Evolutionary conservation across 2,888 invertebrate genomes (phyloP).

Genomic region (Acronicta aceris): DNA sequence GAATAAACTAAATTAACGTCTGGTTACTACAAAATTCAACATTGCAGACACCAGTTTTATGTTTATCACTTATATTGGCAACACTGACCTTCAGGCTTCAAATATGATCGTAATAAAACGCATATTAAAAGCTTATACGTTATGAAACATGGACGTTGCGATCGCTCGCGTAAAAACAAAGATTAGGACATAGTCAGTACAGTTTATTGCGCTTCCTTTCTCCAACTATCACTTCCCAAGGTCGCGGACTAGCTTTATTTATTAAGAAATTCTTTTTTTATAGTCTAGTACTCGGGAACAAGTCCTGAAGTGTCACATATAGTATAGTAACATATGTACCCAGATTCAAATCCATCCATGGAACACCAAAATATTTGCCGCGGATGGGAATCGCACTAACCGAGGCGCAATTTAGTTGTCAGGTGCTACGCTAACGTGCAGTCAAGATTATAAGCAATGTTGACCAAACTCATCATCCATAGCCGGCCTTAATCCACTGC

Average conservation of each 20-base stretch:
- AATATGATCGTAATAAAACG: slow-evolving; percentile 17
- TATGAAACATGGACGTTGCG: slow-evolving; percentile 25
- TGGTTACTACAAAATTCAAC: background rate
- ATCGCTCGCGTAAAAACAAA: slow-evolving; percentile 11
- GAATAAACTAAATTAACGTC: background rate
- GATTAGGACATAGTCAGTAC: slow-evolving; percentile 25
- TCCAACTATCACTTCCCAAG: slow-evolving; percentile 33
- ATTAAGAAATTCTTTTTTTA: too few species aligned
- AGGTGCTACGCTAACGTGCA: too few species aligned
- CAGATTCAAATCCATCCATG: too few species aligned
- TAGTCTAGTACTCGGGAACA: too few species aligned
- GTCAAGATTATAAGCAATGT: too few species aligned
- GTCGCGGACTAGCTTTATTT: slow-evolving; percentile 12
- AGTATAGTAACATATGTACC: too few species aligned
- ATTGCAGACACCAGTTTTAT: slow-evolving; percentile 2
- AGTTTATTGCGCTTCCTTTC: slow-evolving; percentile 45
- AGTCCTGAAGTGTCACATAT: too few species aligned
- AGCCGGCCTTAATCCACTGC: too few species aligned
- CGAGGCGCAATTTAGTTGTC: too few species aligned
- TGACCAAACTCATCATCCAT: too few species aligned
- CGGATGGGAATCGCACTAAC: too few species aligned
- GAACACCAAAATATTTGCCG: too few species aligned
- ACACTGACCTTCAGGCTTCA: slow-evolving; percentile 35
- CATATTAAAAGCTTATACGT: slow-evolving; percentile 10
- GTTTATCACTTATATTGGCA: slow-evolving; percentile 29